These are phyloP conservation scores for Mnemiopsis leidyi DNA, from an alignment of 37 sponge, comb jelly and placozoan genomes.

Conservation along the genomic window DNA sequence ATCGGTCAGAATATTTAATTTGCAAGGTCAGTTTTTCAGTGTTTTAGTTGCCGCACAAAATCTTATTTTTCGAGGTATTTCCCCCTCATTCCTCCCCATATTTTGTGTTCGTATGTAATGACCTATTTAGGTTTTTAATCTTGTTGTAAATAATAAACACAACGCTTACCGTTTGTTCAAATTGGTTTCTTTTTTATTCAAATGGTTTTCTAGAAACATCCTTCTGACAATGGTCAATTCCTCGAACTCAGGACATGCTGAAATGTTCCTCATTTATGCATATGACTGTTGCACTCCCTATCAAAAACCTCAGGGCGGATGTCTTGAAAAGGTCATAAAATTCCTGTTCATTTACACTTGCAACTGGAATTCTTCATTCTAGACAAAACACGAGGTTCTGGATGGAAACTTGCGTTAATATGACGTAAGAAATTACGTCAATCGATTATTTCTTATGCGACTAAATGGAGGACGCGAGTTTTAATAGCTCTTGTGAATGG, in stretches of 20 bases:
- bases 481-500: not conserved
- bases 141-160: constrained; percentile 63
- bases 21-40: not conserved
- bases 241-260: too few species aligned
- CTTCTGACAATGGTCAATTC: too few species aligned
- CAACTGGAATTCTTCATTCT: too few species aligned
- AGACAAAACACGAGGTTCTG: too few species aligned
- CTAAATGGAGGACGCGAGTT: not conserved
- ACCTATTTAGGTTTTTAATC: constrained; percentile 65
- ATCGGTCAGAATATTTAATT: not conserved
- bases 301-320: too few species aligned
- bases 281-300: too few species aligned
- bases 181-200: too few species aligned
- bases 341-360: too few species aligned
- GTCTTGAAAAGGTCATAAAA: too few species aligned
- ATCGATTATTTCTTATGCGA: not conserved
- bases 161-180: constrained; percentile 58
- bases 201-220: too few species aligned
- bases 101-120: constrained; percentile 56
- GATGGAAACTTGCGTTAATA: not conserved
- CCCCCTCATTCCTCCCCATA: not conserved
- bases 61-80: not conserved
- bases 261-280: too few species aligned
- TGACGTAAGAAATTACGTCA: not conserved
- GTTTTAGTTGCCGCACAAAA: not conserved